Percentiles rank a stretch among this genome's conserved stretches.
Conservation (phyloP, 2,797 vertebrate genomes). For the Smutsia gigantea region DNA sequence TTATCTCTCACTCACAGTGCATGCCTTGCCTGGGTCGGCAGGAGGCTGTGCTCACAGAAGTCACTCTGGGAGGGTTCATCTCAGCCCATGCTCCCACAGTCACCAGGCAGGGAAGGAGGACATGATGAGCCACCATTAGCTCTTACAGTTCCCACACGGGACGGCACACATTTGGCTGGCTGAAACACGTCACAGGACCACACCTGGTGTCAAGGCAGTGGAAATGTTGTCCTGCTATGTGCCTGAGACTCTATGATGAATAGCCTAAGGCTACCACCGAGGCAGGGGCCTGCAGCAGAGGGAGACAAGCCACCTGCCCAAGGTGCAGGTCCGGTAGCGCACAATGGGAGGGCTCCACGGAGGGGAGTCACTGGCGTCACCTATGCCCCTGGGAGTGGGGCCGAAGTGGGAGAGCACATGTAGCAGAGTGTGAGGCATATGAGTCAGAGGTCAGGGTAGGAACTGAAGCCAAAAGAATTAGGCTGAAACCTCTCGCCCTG, state of each 20-base stretch:
- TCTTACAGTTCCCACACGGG: neutral
- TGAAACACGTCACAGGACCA: neutral
- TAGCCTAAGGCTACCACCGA: neutral
- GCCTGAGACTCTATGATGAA: no score
- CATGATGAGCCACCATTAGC: no score
- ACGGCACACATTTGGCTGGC: accelerated
- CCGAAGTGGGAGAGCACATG: neutral
- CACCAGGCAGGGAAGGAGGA: neutral
- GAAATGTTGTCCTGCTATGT: no score
- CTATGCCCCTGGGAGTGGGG: neutral
- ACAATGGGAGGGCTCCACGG: no score
- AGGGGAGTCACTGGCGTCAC: neutral
- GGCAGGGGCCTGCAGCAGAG: no score
- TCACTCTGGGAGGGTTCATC: neutral
- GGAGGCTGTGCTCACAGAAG: neutral
- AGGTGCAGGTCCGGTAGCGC: neutral
- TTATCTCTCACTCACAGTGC: neutral
- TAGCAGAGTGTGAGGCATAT: no score
- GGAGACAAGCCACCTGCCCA: neutral
- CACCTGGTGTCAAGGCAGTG: neutral
- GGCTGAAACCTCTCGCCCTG: neutral
- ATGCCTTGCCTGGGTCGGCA: neutral
- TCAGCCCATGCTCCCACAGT: neutral
- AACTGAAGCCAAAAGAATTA: neutral
- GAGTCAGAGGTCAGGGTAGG: neutral